phyloP scores from a whole-genome alignment of 2,888 invertebrate genomes.

The Argyresthia goedartella region DNA sequence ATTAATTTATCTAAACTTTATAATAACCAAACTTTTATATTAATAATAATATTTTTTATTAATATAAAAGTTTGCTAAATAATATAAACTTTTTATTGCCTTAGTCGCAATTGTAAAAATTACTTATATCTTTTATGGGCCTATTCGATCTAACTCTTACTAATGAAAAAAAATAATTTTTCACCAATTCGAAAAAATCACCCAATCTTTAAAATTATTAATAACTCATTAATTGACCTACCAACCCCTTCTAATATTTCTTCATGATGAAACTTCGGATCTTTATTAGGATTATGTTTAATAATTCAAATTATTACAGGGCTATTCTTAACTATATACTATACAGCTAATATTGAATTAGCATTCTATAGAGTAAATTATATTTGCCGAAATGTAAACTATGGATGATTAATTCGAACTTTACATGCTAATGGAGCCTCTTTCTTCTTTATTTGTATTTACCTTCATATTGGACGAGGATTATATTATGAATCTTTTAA shows the following conservation, averaged over 20 bases:
- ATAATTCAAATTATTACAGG: constrained; percentile 77
- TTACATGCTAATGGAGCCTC: constrained; percentile 80
- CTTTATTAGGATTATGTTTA: constrained; percentile 73
- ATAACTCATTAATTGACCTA: constrained; percentile 70
- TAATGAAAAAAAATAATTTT: constrained; percentile 53
- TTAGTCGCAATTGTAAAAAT: constrained; percentile 72
- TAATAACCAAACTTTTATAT: constrained; percentile 57
- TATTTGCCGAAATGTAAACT: constrained; percentile 79
- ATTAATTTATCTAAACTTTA: constrained; percentile 65
- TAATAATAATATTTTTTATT: constrained; percentile 66
- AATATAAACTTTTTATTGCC: constrained; percentile 71
- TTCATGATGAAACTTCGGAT: constrained; percentile 78
- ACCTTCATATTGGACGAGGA: constrained; percentile 77
- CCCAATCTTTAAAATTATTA: constrained; percentile 69
- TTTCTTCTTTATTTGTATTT: constrained; percentile 79
- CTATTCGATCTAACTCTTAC: constrained; percentile 46
- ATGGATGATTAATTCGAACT: constrained; percentile 76
- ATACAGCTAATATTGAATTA: constrained; percentile 71
- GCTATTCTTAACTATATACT: constrained; percentile 79
- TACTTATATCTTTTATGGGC: constrained; percentile 65
- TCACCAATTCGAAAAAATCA: constrained; percentile 51
- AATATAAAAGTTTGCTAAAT: no score
- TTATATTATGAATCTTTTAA: constrained; percentile 62
- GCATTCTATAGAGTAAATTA: constrained; percentile 77
- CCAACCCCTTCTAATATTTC: constrained; percentile 74